A percentile compares a stretch with the other conserved stretches of the same genome.
phyloP scores from a whole-genome alignment of 2,888 invertebrate species.

The Galerucella nymphaeae region DNA sequence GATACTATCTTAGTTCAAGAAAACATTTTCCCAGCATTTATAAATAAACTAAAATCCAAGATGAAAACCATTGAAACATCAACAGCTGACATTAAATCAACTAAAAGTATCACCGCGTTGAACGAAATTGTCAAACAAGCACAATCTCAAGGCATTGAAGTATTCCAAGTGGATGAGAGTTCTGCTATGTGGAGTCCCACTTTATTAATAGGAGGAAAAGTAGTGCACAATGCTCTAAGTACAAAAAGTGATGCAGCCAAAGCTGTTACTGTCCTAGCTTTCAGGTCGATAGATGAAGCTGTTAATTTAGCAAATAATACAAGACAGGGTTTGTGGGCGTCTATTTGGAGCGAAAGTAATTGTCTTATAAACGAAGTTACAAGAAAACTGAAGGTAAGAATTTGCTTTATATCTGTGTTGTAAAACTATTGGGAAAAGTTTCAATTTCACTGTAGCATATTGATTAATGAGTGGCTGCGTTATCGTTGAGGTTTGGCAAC shows the following conservation, averaged over 20 bases:
- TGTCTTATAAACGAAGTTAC: constrained; percentile 68
- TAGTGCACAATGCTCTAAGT: constrained; percentile 53
- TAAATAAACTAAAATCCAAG: constrained; percentile 64
- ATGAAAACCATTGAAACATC: constrained; percentile 56
- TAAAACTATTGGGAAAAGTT: too few relatives aligned
- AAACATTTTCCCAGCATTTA: constrained; percentile 64
- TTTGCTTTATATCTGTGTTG: constrained; percentile 1
- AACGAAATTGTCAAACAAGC: constrained; percentile 49
- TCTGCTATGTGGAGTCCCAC: constrained; percentile 55
- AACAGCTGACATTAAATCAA: constrained; percentile 63
- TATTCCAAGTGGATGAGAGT: constrained; percentile 48
- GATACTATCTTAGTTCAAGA: constrained; percentile 69
- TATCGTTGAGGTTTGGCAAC: too few relatives aligned
- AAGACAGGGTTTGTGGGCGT: constrained; percentile 66
- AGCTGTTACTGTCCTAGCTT: constrained; percentile 65
- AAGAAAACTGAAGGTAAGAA: constrained; percentile 63
- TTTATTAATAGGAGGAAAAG: constrained; percentile 56
- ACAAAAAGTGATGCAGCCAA: constrained; percentile 42
- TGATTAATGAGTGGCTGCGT: too few relatives aligned
- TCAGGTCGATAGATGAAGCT: constrained; percentile 70
- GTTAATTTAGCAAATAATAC: constrained; percentile 68
- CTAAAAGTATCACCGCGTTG: constrained; percentile 55
- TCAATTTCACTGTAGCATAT: too few relatives aligned
- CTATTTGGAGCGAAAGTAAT: constrained; percentile 70
- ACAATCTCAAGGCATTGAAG: constrained; percentile 53